Conservation (phyloP, 53 echinoderm and acorn worm species). For the Echinarachnius parma region DNA sequence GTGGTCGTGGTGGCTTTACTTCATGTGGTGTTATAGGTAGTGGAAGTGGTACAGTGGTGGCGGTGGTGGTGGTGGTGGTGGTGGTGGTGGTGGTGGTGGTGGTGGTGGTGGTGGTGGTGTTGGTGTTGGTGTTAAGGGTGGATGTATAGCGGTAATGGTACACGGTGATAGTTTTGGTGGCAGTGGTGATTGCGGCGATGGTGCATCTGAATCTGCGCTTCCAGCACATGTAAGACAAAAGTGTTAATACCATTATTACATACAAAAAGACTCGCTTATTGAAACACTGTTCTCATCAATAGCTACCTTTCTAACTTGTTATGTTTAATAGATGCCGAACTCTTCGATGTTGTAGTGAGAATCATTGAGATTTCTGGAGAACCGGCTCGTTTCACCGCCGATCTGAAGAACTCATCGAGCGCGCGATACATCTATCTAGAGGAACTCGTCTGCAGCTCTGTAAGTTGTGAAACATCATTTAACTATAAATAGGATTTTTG, state of each 20-base stretch:
- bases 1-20: too few species aligned
- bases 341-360: constrained; percentile 13
- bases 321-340: constrained; percentile 4
- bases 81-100: background rate
- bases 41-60: too few species aligned
- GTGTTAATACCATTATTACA: too few species aligned
- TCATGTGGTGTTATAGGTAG: too few species aligned
- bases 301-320: background rate
- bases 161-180: background rate
- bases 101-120: background rate
- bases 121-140: background rate
- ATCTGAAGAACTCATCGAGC: constrained; percentile 25
- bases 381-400: constrained; percentile 12
- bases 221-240: too few species aligned
- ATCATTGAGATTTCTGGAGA: constrained; percentile 9
- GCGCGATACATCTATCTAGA: constrained; percentile 3
- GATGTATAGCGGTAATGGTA: background rate
- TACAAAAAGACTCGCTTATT: too few species aligned
- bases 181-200: background rate
- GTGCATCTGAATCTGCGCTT: too few species aligned
- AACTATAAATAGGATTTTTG: too few species aligned
- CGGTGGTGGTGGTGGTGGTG: background rate
- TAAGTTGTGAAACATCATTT: too few species aligned
- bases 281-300: too few species aligned
- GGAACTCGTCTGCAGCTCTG: background rate